Conservation (phyloP, 2,888 invertebrate species). For the Epicampocera succincta region DNA sequence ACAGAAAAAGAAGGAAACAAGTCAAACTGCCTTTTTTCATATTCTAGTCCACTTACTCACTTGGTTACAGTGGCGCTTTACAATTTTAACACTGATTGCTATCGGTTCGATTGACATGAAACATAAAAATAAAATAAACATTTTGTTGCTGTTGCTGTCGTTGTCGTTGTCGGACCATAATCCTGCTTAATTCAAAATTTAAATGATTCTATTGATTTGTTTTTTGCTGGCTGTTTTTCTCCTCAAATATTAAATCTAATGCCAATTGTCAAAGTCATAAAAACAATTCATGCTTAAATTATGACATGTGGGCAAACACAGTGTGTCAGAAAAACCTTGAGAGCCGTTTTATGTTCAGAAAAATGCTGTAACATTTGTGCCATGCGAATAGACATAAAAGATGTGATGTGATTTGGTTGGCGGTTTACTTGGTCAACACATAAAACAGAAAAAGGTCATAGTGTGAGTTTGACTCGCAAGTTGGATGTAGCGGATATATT, state of each 20-base stretch:
- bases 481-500: background rate
- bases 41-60: background rate
- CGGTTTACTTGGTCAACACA: slow-evolving; percentile 17
- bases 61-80: slow-evolving; percentile 38
- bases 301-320: slow-evolving; percentile 52
- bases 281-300: slow-evolving; percentile 61
- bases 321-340: slow-evolving; percentile 49
- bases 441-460: background rate
- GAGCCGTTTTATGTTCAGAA: slow-evolving; percentile 3
- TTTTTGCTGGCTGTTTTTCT: background rate
- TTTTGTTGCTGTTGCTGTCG: background rate
- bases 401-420: background rate
- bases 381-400: background rate
- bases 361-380: slow-evolving; percentile 25
- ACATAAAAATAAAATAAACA: background rate
- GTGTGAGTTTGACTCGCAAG: background rate
- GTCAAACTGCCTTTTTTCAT: no score
- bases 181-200: slow-evolving; percentile 28
- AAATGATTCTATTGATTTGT: slow-evolving; percentile 12
- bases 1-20: no score
- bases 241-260: slow-evolving; percentile 19
- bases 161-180: background rate
- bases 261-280: slow-evolving; percentile 59
- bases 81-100: background rate
- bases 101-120: slow-evolving; percentile 21